phyloP scores from a whole-genome alignment of 1,140 invertebrate species.

The Lordiphosa collinella region DNA sequence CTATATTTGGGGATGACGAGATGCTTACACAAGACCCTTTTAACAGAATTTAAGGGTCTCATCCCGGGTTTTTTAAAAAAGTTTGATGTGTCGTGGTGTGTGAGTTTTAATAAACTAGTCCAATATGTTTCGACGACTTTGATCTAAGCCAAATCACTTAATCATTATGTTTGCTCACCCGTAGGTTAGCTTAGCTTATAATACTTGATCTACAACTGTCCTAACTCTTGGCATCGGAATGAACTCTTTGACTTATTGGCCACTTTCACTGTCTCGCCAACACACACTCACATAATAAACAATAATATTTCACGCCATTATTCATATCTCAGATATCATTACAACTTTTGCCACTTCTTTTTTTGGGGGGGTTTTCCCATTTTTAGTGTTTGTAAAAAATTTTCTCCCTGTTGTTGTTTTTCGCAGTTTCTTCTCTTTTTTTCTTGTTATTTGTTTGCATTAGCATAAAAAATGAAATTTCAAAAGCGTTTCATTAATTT shows the following conservation, averaged over 20 bases:
- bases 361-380: conserved; percentile 36
- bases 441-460: conserved; percentile 46
- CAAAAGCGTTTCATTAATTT: conserved; percentile 66
- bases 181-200: too few relatives aligned
- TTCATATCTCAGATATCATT: conserved; percentile 45
- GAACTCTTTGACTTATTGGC: conserved; percentile 33
- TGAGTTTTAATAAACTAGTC: too few relatives aligned
- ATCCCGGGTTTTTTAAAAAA: too few relatives aligned
- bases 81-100: too few relatives aligned
- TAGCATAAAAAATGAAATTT: conserved; percentile 53
- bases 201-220: too few relatives aligned
- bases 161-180: too few relatives aligned
- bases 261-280: conserved; percentile 40
- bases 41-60: too few relatives aligned
- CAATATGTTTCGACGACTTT: too few relatives aligned
- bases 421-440: conserved; percentile 21
- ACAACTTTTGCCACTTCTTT: conserved; percentile 22
- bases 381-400: conserved; percentile 14
- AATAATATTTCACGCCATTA: neutral
- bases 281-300: conserved; percentile 2
- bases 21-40: too few relatives aligned
- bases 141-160: too few relatives aligned
- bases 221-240: conserved; percentile 12
- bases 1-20: too few relatives aligned
- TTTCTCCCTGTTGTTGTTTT: conserved; percentile 21